phyloP scores from a whole-genome alignment of 2,113 vertebrate genomes.

The Corvus cornix region DNA sequence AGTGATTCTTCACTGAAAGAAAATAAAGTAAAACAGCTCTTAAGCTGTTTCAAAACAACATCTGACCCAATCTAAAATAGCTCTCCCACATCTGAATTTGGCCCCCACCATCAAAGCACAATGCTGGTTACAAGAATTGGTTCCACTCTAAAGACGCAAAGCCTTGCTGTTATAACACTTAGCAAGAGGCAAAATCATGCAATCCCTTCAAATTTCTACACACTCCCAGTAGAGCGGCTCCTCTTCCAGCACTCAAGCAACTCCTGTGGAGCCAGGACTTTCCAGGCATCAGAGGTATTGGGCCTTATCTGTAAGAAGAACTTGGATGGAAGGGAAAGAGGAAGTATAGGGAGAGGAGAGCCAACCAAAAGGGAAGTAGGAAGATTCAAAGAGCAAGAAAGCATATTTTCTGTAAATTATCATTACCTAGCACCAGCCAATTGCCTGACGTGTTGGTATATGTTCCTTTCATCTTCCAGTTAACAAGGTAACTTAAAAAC shows the following conservation, averaged over 20 bases:
- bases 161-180: background rate
- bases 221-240: accelerated
- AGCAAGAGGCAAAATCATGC: background rate
- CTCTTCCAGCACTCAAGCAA: background rate
- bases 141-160: background rate
- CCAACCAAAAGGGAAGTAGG: background rate
- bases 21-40: background rate
- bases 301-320: background rate
- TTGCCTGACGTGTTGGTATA: background rate
- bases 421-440: background rate
- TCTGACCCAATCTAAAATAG: background rate
- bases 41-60: background rate
- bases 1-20: background rate
- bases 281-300: background rate
- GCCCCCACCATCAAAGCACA: background rate
- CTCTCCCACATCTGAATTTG: background rate
- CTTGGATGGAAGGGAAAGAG: background rate
- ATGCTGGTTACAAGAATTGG: background rate
- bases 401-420: background rate
- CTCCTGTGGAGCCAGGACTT: background rate
- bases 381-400: background rate
- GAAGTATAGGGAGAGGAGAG: background rate
- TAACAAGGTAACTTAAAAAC: background rate
- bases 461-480: background rate
- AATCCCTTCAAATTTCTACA: background rate